Percentiles rank a stretch among this genome's conserved stretches.
Evolutionary conservation across 2,113 vertebrate genomes (phyloP).

Genomic region (Casuarius casuarius): DNA sequence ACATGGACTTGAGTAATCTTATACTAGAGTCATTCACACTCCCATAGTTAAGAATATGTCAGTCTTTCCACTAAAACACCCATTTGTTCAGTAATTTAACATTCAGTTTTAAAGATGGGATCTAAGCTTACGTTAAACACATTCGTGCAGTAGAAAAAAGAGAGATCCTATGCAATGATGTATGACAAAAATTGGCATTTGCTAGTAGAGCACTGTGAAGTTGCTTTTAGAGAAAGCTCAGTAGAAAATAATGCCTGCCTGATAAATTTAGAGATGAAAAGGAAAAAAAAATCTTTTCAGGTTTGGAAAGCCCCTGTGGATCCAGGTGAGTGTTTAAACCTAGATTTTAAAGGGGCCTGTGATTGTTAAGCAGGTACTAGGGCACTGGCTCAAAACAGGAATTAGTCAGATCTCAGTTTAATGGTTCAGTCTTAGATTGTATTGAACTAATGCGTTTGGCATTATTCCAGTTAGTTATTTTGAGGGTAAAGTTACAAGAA

Average conservation of each 20-base stretch:
- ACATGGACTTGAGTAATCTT: slow-evolving; percentile 30
- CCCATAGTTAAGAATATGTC: slow-evolving; percentile 12
- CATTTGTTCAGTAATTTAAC: slow-evolving; percentile 5
- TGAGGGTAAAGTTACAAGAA: neutral
- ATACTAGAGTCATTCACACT: slow-evolving; percentile 8
- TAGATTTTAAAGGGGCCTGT: neutral
- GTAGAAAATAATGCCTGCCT: neutral
- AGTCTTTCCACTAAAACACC: neutral
- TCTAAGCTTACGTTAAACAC: neutral
- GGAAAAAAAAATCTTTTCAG: neutral
- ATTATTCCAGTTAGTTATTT: neutral
- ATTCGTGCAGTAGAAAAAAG: neutral
- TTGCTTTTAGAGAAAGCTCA: neutral
- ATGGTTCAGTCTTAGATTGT: neutral
- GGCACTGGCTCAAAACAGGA: neutral
- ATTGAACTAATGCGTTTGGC: neutral
- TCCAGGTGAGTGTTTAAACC: neutral
- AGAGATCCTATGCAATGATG: neutral
- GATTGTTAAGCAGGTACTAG: neutral
- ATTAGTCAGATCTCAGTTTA: neutral
- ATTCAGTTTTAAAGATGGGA: neutral
- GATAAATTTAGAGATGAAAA: neutral
- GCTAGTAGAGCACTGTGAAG: neutral
- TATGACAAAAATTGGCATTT: neutral
- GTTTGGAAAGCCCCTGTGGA: neutral